These are phyloP conservation scores for Gallinago nigripennis DNA, from an alignment of 2,797 vertebrate genomes.

Conservation along the genomic window DNA sequence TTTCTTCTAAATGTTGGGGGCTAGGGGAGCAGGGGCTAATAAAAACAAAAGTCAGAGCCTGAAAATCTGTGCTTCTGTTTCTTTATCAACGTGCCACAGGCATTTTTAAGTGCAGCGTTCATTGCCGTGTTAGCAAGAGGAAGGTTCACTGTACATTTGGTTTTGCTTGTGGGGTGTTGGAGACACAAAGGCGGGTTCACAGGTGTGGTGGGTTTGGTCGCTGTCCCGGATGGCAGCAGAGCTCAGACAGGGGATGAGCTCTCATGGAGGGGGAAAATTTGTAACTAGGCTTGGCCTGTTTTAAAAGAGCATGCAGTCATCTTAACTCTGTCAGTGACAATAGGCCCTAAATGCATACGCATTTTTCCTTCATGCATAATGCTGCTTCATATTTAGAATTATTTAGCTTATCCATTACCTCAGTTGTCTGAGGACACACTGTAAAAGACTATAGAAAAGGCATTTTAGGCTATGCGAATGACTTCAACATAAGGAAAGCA, in stretches of 20 bases:
- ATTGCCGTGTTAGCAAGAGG: not conserved
- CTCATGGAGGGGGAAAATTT: not conserved
- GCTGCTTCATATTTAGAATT: conserved; percentile 52
- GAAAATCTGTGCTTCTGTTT: not conserved
- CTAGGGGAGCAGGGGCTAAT: not conserved
- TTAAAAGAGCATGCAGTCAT: conserved; percentile 10
- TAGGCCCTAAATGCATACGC: not conserved
- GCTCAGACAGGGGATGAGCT: not conserved
- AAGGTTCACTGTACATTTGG: not conserved
- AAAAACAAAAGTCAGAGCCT: not conserved
- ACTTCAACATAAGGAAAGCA: conserved; percentile 71
- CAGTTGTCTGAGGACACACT: conserved; percentile 57
- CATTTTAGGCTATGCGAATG: conserved; percentile 56
- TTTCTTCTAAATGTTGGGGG: not conserved
- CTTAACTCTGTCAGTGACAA: conserved; percentile 5
- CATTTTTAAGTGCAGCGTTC: not conserved
- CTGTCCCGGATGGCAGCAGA: not conserved
- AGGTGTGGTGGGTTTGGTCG: not conserved
- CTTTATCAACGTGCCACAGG: not conserved
- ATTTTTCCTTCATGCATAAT: conserved; percentile 46
- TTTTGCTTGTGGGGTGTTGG: not conserved
- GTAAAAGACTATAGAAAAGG: conserved; percentile 56
- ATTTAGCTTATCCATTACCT: conserved; percentile 65
- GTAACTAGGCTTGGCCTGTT: conserved; percentile 7
- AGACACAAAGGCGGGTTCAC: not conserved